Evolutionary conservation across 2,113 vertebrate genomes (phyloP).

Genomic region (Gallinago jamesoni): DNA sequence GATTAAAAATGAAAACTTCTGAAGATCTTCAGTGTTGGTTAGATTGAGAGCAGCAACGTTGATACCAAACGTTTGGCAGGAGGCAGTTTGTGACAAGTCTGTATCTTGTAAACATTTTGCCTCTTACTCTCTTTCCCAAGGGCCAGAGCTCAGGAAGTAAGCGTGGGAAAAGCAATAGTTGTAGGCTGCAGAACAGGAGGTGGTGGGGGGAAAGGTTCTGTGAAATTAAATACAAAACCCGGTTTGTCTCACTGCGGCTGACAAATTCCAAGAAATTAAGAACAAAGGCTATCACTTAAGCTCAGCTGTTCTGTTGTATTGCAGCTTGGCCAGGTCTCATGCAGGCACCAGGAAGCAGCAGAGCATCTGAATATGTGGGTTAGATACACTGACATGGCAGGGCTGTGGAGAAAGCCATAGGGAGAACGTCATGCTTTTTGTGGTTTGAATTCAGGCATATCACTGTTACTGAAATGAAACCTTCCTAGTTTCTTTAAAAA

Average conservation of each 20-base stretch:
- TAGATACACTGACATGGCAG: background rate
- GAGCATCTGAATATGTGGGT: background rate
- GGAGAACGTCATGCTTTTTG: background rate
- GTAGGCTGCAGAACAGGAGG: background rate
- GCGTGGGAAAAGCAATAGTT: slow-evolving; percentile 4
- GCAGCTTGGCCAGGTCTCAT: background rate
- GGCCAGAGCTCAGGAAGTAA: background rate
- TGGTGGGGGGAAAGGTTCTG: background rate
- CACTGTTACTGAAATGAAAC: background rate
- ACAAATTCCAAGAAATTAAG: slow-evolving; percentile 5
- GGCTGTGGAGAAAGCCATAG: background rate
- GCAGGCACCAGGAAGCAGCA: background rate
- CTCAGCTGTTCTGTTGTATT: background rate
- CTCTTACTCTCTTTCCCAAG: slow-evolving; percentile 22
- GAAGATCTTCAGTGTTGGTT: background rate
- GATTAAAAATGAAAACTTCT: background rate
- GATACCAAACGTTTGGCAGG: background rate
- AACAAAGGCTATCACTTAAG: background rate
- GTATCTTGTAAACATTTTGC: slow-evolving; percentile 27
- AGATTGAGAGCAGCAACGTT: background rate
- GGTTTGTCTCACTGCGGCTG: background rate
- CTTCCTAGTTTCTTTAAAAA: no score
- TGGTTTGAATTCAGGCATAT: background rate
- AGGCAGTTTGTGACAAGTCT: background rate
- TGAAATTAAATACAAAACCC: slow-evolving; percentile 13